Evolutionary conservation across 2,888 invertebrate species (phyloP).

Genomic region (Scaptomyza polygonia): DNA sequence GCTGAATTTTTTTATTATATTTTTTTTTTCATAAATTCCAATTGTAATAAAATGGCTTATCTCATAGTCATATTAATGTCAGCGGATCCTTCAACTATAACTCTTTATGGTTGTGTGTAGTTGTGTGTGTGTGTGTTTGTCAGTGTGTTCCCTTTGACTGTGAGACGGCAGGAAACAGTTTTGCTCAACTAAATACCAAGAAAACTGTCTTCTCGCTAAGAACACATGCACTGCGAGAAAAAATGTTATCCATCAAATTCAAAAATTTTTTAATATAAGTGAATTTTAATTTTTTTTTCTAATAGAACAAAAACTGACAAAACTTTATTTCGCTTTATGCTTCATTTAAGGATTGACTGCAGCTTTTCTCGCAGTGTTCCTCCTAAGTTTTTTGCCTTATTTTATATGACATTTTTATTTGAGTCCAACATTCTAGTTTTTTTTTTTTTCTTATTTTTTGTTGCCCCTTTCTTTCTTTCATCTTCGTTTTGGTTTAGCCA

Average conservation of each 20-base stretch:
- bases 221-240: neutral
- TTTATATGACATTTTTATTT: constrained; percentile 66
- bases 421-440: constrained; percentile 20
- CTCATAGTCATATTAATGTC: constrained; percentile 54
- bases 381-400: constrained; percentile 42
- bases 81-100: constrained; percentile 27
- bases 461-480: constrained; percentile 6
- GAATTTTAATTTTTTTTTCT: too few species aligned
- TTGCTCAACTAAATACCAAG: constrained; percentile 69
- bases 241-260: neutral
- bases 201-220: too few species aligned
- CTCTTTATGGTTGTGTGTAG: neutral
- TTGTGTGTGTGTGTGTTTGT: constrained; percentile 2
- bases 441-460: constrained; percentile 26
- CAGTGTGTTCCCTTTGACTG: constrained; percentile 55
- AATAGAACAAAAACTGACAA: too few species aligned
- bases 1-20: too few species aligned
- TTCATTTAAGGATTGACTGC: too few species aligned
- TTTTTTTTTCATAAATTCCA: too few species aligned
- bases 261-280: too few species aligned
- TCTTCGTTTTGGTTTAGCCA: constrained; percentile 26
- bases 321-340: too few species aligned
- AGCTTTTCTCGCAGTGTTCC: neutral
- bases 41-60: too few species aligned
- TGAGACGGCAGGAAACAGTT: constrained; percentile 35